Conservation (phyloP, 1,140 invertebrate species). For the Dendroctonus ponderosae region DNA sequence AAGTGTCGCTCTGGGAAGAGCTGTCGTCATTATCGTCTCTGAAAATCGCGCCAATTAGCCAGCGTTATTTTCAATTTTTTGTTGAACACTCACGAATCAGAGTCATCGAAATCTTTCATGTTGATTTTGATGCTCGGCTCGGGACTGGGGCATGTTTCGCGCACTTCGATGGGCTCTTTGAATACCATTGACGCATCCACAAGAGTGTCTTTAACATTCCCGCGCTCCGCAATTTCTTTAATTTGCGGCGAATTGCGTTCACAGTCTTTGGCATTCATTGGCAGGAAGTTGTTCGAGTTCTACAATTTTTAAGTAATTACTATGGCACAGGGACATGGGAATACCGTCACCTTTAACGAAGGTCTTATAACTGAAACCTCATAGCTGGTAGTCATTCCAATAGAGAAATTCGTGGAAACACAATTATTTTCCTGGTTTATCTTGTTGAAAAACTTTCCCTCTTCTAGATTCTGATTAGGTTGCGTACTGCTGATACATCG, state of each 20-base stretch:
- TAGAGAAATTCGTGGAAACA: conserved; percentile 59
- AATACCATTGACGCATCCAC: conserved; percentile 58
- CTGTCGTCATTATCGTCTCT: conserved; percentile 49
- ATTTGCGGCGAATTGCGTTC: conserved; percentile 35
- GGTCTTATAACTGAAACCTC: conserved; percentile 59
- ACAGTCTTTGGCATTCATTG: neutral
- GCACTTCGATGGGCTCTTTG: conserved; percentile 56
- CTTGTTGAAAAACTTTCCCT: conserved; percentile 27
- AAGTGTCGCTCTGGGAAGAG: conserved; percentile 60
- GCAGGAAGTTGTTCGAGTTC: no score
- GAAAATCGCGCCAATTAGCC: conserved; percentile 34
- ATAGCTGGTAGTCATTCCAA: conserved; percentile 70
- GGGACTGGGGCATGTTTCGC: conserved; percentile 57
- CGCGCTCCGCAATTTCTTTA: conserved; percentile 42
- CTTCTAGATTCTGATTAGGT: conserved; percentile 32
- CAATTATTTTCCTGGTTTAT: conserved; percentile 61
- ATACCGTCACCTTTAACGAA: conserved; percentile 43
- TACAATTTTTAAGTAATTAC: no score
- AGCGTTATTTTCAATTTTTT: no score
- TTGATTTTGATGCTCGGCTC: conserved; percentile 62
- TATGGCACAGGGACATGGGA: no score
- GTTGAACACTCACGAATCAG: conserved; percentile 41
- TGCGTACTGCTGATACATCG: conserved; percentile 35
- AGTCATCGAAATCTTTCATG: conserved; percentile 60
- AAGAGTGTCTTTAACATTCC: conserved; percentile 41